These are phyloP conservation scores for Hymenopus coronatus DNA, from an alignment of 2,888 invertebrate genomes.

Conservation along the genomic window DNA sequence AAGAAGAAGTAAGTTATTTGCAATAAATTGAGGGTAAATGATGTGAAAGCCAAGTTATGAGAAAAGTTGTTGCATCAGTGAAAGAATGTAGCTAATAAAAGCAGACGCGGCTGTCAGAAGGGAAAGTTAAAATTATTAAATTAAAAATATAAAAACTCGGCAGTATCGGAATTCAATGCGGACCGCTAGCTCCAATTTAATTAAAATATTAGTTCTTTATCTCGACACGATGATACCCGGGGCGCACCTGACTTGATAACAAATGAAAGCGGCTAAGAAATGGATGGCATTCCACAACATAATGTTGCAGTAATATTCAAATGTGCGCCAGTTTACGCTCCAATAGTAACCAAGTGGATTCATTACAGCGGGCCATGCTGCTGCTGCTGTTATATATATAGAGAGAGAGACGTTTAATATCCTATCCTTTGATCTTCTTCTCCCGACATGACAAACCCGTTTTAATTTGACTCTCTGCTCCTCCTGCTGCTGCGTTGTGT, in stretches of 20 bases:
- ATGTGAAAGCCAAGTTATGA: neutral
- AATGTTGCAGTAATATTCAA: neutral
- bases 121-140: conserved; percentile 14
- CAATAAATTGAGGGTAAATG: no score
- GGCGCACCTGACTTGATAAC: neutral
- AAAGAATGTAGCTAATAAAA: conserved; percentile 12
- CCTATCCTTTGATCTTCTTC: neutral
- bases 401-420: neutral
- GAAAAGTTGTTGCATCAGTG: neutral
- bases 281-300: neutral
- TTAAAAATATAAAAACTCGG: conserved; percentile 17
- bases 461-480: neutral
- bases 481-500: neutral
- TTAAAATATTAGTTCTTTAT: neutral
- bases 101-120: neutral
- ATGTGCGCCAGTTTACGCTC: neutral
- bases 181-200: neutral
- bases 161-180: conserved; percentile 15
- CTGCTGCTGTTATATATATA: no score
- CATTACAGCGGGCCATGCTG: neutral
- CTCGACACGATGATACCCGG: neutral
- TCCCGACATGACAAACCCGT: neutral
- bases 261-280: neutral
- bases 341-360: neutral
- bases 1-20: no score